phyloP scores from a whole-genome alignment of 2,888 invertebrate genomes.

The Patella ulyssiponensis region DNA sequence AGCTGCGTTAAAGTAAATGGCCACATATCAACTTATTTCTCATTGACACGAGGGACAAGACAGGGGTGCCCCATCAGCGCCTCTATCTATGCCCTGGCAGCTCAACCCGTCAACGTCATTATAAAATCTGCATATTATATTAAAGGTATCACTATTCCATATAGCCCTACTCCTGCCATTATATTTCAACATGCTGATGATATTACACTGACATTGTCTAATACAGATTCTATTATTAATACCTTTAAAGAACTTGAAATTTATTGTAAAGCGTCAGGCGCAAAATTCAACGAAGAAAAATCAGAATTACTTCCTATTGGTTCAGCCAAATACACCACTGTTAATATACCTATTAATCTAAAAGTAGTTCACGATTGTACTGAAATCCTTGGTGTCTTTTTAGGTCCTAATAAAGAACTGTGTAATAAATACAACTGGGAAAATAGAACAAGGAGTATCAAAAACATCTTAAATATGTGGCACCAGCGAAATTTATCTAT shows the following conservation, averaged over 20 bases:
- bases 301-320: background rate
- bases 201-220: background rate
- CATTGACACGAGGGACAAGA: background rate
- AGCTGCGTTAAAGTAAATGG: conserved; percentile 41
- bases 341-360: background rate
- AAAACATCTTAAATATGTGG: background rate
- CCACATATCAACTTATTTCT: conserved; percentile 1
- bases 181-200: conserved; percentile 1
- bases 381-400: background rate
- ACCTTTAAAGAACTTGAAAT: background rate
- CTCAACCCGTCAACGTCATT: background rate
- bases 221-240: background rate
- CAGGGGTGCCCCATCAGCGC: background rate
- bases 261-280: background rate
- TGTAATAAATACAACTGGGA: background rate
- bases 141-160: background rate
- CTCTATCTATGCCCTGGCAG: background rate
- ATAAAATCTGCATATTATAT: background rate
- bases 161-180: background rate
- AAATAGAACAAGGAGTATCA: background rate
- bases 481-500: background rate
- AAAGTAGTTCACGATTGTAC: background rate
- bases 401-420: background rate
- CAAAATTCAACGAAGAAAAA: background rate
- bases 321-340: background rate